Evolutionary conservation across 2,888 invertebrate species (phyloP).

Genomic region (Melanchra persicariae): DNA sequence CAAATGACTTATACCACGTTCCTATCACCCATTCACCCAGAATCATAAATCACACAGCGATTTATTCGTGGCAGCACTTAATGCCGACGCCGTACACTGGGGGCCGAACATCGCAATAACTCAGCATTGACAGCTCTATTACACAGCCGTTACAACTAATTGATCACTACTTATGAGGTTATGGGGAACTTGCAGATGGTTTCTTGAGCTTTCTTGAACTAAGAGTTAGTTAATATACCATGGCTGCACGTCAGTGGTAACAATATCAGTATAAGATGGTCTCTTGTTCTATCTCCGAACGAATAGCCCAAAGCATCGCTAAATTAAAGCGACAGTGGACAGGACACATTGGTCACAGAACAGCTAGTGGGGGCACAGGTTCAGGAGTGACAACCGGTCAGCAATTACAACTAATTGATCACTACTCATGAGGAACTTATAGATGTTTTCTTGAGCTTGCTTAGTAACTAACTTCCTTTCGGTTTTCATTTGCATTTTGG

Average conservation of each 20-base stretch:
- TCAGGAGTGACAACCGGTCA: too few species aligned
- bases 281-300: too few species aligned
- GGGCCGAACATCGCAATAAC: constrained; percentile 32
- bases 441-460: constrained; percentile 1
- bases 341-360: too few species aligned
- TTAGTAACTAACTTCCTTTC: too few species aligned
- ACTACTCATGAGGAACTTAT: background rate
- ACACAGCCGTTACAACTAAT: constrained; percentile 27
- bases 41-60: constrained; percentile 37
- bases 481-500: too few species aligned
- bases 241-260: too few species aligned
- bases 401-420: constrained; percentile 33
- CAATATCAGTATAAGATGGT: too few species aligned
- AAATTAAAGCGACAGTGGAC: too few species aligned
- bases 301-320: too few species aligned
- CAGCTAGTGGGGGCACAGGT: too few species aligned
- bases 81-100: constrained; percentile 8
- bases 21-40: background rate
- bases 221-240: too few species aligned
- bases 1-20: background rate
- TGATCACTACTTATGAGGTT: constrained; percentile 23
- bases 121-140: constrained; percentile 50
- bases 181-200: background rate
- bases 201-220: too few species aligned
- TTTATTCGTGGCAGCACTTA: constrained; percentile 33